Evolutionary conservation across 2,113 vertebrate species (phyloP).

Genomic region (Cryptotis parvus): DNA sequence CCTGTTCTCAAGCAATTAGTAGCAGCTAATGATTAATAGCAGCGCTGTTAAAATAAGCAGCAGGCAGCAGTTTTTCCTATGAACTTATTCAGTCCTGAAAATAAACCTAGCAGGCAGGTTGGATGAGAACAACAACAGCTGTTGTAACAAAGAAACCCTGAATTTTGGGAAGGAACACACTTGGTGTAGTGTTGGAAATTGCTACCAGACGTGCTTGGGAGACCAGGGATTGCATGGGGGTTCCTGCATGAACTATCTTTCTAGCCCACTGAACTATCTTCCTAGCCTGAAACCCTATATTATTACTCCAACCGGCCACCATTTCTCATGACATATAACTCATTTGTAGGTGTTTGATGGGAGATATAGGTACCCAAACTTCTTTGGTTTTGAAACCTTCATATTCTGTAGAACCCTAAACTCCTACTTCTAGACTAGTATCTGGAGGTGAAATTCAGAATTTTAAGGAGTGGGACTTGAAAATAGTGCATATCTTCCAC

Average conservation of each 20-base stretch:
- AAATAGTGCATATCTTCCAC: background rate
- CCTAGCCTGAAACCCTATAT: too few species aligned
- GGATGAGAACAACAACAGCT: background rate
- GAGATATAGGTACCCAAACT: background rate
- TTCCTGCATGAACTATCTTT: too few species aligned
- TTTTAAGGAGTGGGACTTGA: background rate
- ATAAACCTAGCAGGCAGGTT: background rate
- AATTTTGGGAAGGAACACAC: background rate
- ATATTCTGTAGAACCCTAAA: background rate
- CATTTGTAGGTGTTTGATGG: background rate
- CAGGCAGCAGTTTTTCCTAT: conserved; percentile 12
- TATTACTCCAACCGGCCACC: background rate
- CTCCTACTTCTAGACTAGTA: background rate
- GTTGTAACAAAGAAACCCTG: conserved; percentile 1
- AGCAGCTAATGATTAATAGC: background rate
- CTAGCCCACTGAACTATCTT: too few species aligned
- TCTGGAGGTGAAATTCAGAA: background rate
- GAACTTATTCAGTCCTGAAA: background rate
- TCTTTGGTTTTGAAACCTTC: background rate
- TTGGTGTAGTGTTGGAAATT: too few species aligned
- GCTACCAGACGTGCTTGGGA: too few species aligned
- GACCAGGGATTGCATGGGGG: too few species aligned
- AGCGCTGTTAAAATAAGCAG: background rate
- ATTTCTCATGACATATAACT: background rate
- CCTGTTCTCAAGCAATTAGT: conserved; percentile 32